Evolutionary conservation across 2,888 invertebrate genomes (phyloP).

Genomic region (Sarcophaga rosellei): DNA sequence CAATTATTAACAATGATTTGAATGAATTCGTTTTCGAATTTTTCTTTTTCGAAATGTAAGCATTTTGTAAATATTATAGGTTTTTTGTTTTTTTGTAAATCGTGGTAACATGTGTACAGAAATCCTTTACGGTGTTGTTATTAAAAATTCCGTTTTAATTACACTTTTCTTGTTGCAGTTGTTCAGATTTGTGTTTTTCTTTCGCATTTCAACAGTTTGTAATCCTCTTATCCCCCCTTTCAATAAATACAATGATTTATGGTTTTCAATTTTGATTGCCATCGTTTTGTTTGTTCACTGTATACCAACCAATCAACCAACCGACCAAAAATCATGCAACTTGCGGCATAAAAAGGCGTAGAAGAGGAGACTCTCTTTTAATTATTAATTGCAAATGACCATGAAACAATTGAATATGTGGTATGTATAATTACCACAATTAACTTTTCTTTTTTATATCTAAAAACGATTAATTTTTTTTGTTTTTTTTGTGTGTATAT

Average conservation of each 20-base stretch:
- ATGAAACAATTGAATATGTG: conserved; percentile 46
- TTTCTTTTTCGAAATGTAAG: conserved; percentile 5
- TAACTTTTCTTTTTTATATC: conserved; percentile 15
- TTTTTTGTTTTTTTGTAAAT: not conserved
- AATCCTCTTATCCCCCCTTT: not conserved
- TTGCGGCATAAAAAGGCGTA: conserved; percentile 4
- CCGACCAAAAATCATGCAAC: conserved; percentile 41
- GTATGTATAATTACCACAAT: conserved; percentile 13
- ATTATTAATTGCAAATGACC: conserved; percentile 46
- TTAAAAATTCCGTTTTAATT: not conserved
- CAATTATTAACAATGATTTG: conserved; percentile 41
- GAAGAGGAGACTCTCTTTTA: not conserved
- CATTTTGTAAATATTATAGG: not conserved
- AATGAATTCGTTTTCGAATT: not conserved
- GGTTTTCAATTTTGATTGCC: conserved; percentile 19
- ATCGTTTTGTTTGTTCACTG: conserved; percentile 41
- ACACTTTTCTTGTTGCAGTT: not conserved
- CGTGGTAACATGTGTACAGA: conserved; percentile 1
- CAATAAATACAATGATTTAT: conserved; percentile 30
- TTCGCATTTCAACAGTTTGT: too few relatives aligned
- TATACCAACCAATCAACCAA: not conserved
- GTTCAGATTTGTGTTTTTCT: not conserved
- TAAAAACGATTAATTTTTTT: conserved; percentile 1
- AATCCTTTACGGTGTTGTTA: not conserved
- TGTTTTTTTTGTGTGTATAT: not conserved